Percentiles rank a stretch among this genome's conserved stretches.
phyloP scores from a whole-genome alignment of 2,113 vertebrate genomes.

The Pachyramphus minor region DNA sequence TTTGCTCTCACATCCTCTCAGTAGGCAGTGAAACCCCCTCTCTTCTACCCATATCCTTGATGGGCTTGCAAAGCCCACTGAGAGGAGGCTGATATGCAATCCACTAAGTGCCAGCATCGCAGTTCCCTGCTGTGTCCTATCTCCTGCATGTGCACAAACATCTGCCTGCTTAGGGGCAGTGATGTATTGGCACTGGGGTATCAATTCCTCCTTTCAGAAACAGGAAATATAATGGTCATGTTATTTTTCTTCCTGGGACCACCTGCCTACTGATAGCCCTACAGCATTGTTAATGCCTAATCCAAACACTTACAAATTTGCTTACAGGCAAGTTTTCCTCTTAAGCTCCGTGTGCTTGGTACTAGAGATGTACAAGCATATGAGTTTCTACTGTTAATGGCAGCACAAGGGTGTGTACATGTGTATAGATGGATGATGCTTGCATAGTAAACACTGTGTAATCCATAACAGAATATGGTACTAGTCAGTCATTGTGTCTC shows the following conservation, averaged over 20 bases:
- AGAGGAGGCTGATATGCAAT: not conserved
- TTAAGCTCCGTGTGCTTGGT: not conserved
- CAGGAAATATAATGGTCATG: not conserved
- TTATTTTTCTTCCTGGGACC: not conserved
- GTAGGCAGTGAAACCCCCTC: not conserved
- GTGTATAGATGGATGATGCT: not conserved
- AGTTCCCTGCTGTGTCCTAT: constrained; percentile 24
- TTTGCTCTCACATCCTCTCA: not conserved
- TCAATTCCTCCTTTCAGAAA: not conserved
- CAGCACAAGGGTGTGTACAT: not conserved
- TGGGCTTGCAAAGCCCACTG: not conserved
- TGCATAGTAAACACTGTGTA: not conserved
- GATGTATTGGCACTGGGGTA: not conserved
- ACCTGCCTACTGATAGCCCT: not conserved
- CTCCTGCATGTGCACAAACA: not conserved
- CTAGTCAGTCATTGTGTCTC: not conserved
- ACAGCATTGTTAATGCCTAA: not conserved
- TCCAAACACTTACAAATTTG: not conserved
- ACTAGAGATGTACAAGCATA: not conserved
- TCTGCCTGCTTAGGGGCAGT: not conserved
- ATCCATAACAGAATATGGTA: not conserved
- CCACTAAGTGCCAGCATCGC: not conserved
- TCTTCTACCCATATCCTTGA: constrained; percentile 23
- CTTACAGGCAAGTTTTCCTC: not conserved
- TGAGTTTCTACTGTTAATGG: not conserved